Conservation (phyloP, 2,888 invertebrate genomes). For the Andrena marginata region DNA sequence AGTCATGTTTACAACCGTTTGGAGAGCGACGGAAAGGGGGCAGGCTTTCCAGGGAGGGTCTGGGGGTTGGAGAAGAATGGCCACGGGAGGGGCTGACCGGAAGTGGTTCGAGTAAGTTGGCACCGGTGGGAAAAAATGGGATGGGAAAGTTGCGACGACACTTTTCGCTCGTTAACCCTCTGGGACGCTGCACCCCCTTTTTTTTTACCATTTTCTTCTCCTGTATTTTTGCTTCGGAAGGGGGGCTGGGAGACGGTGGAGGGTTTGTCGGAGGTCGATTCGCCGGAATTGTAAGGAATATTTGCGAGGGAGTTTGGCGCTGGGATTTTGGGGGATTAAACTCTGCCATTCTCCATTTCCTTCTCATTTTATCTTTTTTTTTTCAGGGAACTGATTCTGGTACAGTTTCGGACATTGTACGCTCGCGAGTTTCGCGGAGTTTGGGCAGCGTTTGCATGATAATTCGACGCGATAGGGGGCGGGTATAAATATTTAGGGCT, state of each 20-base stretch:
- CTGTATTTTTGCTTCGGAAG: not conserved
- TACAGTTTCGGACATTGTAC: no score
- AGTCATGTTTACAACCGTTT: conserved; percentile 40
- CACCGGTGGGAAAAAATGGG: conserved; percentile 1
- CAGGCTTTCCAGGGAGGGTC: not conserved
- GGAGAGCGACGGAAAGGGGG: not conserved
- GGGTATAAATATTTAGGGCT: no score
- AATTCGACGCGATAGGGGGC: no score
- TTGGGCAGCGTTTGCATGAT: no score
- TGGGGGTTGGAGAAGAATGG: not conserved
- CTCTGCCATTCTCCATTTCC: not conserved
- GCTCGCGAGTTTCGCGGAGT: no score
- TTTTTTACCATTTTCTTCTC: not conserved
- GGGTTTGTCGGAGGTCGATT: conserved; percentile 6
- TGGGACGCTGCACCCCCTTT: not conserved
- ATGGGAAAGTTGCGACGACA: conserved; percentile 14
- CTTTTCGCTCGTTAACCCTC: conserved; percentile 27
- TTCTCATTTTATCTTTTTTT: not conserved
- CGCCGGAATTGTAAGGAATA: conserved; percentile 5
- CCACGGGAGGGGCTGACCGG: conserved; percentile 17
- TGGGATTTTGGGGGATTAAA: not conserved
- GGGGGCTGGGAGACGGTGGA: not conserved
- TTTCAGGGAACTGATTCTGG: not conserved
- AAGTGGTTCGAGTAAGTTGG: conserved; percentile 24
- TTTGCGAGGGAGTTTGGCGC: not conserved